phyloP scores from a whole-genome alignment of 2,888 invertebrate species.

The Dicranocentrus wangi region DNA sequence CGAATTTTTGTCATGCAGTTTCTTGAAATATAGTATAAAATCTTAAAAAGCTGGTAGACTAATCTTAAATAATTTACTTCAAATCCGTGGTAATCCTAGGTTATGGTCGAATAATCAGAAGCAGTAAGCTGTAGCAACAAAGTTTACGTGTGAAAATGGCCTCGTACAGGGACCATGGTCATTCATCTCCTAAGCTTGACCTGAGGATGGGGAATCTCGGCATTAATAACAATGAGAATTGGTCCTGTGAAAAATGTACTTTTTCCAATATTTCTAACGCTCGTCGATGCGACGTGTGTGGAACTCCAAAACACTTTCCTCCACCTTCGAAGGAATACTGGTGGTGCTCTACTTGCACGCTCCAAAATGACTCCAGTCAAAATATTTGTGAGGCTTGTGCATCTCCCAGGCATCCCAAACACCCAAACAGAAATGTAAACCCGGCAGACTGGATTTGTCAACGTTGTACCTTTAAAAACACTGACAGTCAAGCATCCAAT shows the following conservation, averaged over 20 bases:
- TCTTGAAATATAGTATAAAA: too few relatives aligned
- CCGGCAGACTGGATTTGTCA: slow-evolving; percentile 74
- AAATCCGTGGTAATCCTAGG: too few relatives aligned
- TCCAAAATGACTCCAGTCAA: slow-evolving; percentile 70
- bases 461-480: slow-evolving; percentile 74
- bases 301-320: slow-evolving; percentile 79
- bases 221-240: too few relatives aligned
- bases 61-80: too few relatives aligned
- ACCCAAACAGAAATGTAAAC: not conserved
- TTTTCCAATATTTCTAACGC: slow-evolving; percentile 82
- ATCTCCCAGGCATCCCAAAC: not conserved
- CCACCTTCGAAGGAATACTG: slow-evolving; percentile 66
- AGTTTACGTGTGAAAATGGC: too few relatives aligned
- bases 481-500: slow-evolving; percentile 72
- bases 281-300: slow-evolving; percentile 88
- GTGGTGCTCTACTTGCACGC: slow-evolving; percentile 70
- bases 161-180: too few relatives aligned
- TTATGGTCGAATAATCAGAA: too few relatives aligned
- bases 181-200: too few relatives aligned
- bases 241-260: slow-evolving; percentile 93
- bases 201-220: too few relatives aligned
- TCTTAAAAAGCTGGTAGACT: too few relatives aligned
- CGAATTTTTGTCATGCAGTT: too few relatives aligned
- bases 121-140: too few relatives aligned
- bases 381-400: slow-evolving; percentile 70